Base-by-base conservation (phyloP, 92 coral and sea anemone species). In the Porites cylindrica region DNA sequence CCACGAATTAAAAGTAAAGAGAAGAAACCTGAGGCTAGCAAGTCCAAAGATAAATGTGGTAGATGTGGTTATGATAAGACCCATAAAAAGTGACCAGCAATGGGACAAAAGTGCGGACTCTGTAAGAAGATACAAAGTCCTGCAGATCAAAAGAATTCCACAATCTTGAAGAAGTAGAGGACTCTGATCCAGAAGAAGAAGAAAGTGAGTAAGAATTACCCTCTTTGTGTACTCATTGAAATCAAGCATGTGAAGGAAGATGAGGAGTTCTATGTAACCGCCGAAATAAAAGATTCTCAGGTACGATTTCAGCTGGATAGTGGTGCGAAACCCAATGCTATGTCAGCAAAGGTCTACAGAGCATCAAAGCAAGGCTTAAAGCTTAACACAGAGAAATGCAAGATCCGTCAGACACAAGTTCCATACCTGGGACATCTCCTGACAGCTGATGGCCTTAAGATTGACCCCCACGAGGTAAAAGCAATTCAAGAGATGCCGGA, bases 21-120 rank as follows among this genome's bases (percentile, higher is more conserved):
- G 64, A 50, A 14, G 38, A 56, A 52, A 47, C 0, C 60, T 8
- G 70, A 29, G 16, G 17, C 19, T 47, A 43, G 16, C 86, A 10
- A 70, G 9, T 53, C 12, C 10, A 8, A 53, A 82, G 16, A 77
- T 2, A 86, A 72, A 65, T 86, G 90, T 17, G 72, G 90, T 6
- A 26, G 60, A 21, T 78, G 85, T 58, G 89, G 85, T 10, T 75
- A 74, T 51, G 78, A 86, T 43, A 78, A 86, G 38, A 23, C 60
- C 26, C 90, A 86, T 85, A 61, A 68, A 59, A 66, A 67, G 67
- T 85, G 77, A 56, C 78, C 70, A 77, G 70, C 89, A 76, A 85
- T 75, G 76, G 89, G 89, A 23, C 78, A 85, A 66, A 69, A 68
- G 69, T 77, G 84, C 10, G 79, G 83, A 51, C 16, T 53, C 66